phyloP scores from a whole-genome alignment of 1,140 invertebrate species.

The Penaeus japonicus region DNA sequence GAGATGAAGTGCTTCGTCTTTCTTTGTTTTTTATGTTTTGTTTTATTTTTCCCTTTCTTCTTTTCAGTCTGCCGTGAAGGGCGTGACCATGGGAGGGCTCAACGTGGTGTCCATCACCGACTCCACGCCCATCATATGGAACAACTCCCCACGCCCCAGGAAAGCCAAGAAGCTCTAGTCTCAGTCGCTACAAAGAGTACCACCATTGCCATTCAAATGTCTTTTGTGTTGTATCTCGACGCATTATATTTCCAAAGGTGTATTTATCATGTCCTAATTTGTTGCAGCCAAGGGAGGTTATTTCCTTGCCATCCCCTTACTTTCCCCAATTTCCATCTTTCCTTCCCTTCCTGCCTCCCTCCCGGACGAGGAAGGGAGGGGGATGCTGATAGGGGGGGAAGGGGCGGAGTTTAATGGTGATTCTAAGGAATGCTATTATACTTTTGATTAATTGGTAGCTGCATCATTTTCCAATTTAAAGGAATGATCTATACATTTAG shows the following conservation, averaged over 20 bases:
- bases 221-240: neutral
- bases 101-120: constrained; percentile 92
- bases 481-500: too few relatives aligned
- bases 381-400: too few relatives aligned
- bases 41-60: constrained; percentile 11
- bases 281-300: neutral
- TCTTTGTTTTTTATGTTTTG: neutral
- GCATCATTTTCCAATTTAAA: too few relatives aligned
- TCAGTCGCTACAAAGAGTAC: neutral
- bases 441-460: too few relatives aligned
- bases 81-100: constrained; percentile 86
- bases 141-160: constrained; percentile 74
- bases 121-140: constrained; percentile 80
- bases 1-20: too few relatives aligned
- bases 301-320: neutral
- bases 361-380: too few relatives aligned
- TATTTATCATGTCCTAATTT: neutral
- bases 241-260: neutral
- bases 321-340: neutral
- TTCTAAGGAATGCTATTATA: too few relatives aligned
- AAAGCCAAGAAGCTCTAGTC: constrained; percentile 78
- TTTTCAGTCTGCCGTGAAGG: constrained; percentile 88
- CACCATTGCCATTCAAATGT: neutral
- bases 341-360: too few relatives aligned
- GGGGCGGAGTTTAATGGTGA: too few relatives aligned